phyloP scores from a whole-genome alignment of 1,140 invertebrate species.

The Rhopalosiphum padi region DNA sequence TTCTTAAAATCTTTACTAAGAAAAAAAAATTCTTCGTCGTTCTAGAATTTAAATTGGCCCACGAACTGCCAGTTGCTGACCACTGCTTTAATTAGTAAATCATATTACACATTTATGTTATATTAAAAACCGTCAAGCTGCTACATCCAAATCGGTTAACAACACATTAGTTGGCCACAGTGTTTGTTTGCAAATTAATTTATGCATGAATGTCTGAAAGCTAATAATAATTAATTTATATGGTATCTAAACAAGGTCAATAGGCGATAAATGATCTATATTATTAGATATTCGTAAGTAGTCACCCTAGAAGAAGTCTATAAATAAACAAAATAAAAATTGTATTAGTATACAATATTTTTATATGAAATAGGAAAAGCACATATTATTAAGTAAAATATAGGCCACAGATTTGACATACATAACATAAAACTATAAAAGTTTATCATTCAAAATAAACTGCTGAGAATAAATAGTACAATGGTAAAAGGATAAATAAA shows the following conservation, averaged over 20 bases:
- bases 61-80: too few relatives aligned
- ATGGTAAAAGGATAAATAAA: neutral
- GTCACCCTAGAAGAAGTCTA: neutral
- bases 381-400: neutral
- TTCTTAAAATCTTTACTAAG: too few relatives aligned
- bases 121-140: too few relatives aligned
- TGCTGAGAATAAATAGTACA: neutral
- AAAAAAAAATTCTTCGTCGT: too few relatives aligned
- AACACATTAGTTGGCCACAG: neutral
- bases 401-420: neutral
- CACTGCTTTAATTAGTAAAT: too few relatives aligned
- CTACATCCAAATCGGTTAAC: too few relatives aligned
- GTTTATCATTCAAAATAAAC: neutral
- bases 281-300: neutral
- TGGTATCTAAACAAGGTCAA: neutral
- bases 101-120: too few relatives aligned
- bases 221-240: neutral
- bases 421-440: neutral
- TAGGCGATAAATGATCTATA: neutral
- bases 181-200: slow-evolving; percentile 7
- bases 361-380: neutral
- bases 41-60: too few relatives aligned
- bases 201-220: neutral
- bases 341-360: neutral
- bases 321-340: neutral